Evolutionary conservation across 2,113 vertebrate genomes (phyloP).

Genomic region (Etia nguti): DNA sequence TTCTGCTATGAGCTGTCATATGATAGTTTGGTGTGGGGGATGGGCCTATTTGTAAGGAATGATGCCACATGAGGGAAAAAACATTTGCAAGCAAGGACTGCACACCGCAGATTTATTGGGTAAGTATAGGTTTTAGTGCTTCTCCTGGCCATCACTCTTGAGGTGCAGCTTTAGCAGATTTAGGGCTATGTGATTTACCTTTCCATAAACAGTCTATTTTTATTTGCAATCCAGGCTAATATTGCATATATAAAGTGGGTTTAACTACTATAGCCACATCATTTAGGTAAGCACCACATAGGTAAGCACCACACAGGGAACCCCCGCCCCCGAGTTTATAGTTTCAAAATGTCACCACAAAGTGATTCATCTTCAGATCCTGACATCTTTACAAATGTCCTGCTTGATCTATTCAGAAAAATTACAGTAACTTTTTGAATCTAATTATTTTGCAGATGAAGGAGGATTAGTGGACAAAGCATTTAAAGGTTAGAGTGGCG

Average conservation of each 20-base stretch:
- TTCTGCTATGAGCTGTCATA: constrained; percentile 36
- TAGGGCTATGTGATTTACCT: not conserved
- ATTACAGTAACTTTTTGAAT: not conserved
- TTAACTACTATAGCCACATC: not conserved
- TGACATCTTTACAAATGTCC: too few relatives aligned
- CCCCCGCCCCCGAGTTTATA: not conserved
- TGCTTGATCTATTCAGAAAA: not conserved
- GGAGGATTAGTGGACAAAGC: not conserved
- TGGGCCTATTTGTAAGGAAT: constrained; percentile 25
- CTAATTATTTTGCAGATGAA: not conserved
- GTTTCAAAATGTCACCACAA: not conserved
- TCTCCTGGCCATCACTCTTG: not conserved
- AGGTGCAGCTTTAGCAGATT: not conserved
- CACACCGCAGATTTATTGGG: constrained; percentile 44
- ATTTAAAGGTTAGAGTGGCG: not conserved
- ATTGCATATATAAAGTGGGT: not conserved
- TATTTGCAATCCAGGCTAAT: not conserved
- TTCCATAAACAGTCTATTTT: not conserved
- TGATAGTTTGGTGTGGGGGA: constrained; percentile 38
- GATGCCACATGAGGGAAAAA: constrained; percentile 44
- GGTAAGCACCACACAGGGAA: too few relatives aligned
- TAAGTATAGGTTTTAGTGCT: constrained; percentile 28
- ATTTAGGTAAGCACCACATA: not conserved
- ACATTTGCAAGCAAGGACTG: constrained; percentile 13
- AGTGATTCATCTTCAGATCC: not conserved